Base-by-base conservation (phyloP, 2,888 invertebrate species). In the Neelides folsomi region DNA sequence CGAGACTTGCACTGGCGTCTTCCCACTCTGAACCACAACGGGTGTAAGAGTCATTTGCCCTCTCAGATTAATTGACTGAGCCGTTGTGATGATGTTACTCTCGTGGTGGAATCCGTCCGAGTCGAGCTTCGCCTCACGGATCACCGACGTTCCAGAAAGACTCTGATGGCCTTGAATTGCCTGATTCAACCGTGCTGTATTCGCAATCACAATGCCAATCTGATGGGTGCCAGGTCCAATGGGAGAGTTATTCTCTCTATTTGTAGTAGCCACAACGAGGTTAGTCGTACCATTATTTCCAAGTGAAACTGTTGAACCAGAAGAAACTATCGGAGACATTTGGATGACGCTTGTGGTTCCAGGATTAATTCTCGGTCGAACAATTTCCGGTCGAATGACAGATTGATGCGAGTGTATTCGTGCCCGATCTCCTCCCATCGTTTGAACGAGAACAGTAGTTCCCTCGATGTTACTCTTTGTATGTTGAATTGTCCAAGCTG, bases 261-360 rank as follows among this genome's bases (percentile, higher is more conserved):
- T 68, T 86, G 86, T 51, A 86, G 85, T 52, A 83, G 85, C 67
- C 76, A 70, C 54, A 68, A 57, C 66, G n/a, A 57, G 52, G 45
- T 53, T 53, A 4, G 55, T 39, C 20, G 52, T 45, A 15, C 41
- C 51, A 19, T 40, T 47, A 27, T 47, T 54, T 16, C 37, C n/a
- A 41, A 62, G 59, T 67, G 68, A 57, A 67, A 67, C 49, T 66
- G 56, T 34, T 63, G 63, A 13, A 42, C 47, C 13, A 37, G 52
- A 44, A 2, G 58, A 51, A 8, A 59, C 52, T 16, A 67, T 67
- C 10, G 86, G 86, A 1, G 87, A 87, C 66, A 86, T 82, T 67
- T 87, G 74, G 66, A 88, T 88, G 37, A 87, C 87, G 71, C 86
- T 86, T 27, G 86, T 83, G 42, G 80, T 57, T 15, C 52, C 53